These are phyloP conservation scores for Cactoblastis cactorum DNA, from an alignment of 2,888 invertebrate species.

Conservation along the genomic window DNA sequence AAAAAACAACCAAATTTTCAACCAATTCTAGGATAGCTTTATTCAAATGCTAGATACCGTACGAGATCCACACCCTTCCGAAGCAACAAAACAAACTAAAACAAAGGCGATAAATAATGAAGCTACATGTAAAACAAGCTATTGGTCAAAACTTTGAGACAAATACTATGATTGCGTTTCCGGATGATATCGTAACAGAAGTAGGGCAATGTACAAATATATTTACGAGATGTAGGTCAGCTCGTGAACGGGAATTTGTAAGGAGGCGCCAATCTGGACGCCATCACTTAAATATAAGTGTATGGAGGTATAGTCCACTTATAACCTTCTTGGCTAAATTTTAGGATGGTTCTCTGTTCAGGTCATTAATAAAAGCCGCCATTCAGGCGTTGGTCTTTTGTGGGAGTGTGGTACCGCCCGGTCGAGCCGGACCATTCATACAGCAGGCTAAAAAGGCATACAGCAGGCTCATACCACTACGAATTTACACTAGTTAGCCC, in stretches of 20 bases:
- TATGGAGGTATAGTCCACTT: neutral
- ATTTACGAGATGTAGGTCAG: constrained; percentile 9
- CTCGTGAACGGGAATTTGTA: constrained; percentile 3
- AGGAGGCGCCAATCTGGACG: constrained; percentile 1
- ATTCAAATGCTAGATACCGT: too few species aligned
- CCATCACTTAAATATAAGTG: neutral
- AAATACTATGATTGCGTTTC: neutral
- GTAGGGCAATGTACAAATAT: constrained; percentile 8
- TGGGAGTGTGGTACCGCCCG: too few species aligned
- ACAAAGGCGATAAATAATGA: neutral
- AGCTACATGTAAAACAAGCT: neutral
- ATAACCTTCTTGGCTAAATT: too few species aligned
- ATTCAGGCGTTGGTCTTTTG: too few species aligned
- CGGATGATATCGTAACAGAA: neutral
- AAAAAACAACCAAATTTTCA: too few species aligned
- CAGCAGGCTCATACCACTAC: too few species aligned
- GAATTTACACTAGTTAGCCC: too few species aligned
- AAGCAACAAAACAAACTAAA: neutral
- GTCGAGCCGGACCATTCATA: too few species aligned
- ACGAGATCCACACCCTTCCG: neutral
- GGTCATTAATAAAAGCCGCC: too few species aligned
- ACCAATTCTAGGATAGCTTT: too few species aligned
- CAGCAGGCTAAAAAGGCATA: too few species aligned
- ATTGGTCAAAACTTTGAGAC: neutral
- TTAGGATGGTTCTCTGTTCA: too few species aligned